Percentiles rank a stretch among this genome's conserved stretches.
Evolutionary conservation across 1,140 invertebrate genomes (phyloP).

Genomic region (Ostrea denselamellosa): DNA sequence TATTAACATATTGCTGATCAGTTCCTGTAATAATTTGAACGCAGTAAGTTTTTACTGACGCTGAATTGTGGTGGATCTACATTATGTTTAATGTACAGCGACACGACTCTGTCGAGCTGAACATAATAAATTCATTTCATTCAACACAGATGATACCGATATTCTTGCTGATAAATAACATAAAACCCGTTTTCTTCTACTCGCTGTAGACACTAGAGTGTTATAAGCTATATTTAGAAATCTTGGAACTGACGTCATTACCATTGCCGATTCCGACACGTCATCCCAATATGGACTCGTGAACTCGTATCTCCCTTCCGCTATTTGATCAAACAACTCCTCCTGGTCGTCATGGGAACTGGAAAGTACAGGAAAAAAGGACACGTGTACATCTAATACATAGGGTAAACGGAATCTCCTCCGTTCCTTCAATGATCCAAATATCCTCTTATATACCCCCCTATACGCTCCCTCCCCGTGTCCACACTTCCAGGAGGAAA

Average conservation of each 20-base stretch:
- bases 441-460: no score
- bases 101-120: no score
- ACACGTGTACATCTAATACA: not conserved
- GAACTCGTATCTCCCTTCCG: constrained; percentile 94
- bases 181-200: no score
- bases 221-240: not conserved
- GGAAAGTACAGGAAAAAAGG: constrained; percentile 41
- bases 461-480: no score
- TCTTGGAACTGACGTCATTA: constrained; percentile 25
- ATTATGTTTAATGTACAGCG: no score
- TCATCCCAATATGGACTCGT: constrained; percentile 95
- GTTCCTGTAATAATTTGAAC: constrained; percentile 65
- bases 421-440: no score
- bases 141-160: no score
- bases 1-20: constrained; percentile 93
- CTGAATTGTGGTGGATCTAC: no score
- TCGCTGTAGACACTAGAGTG: not conserved
- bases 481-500: no score
- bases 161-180: no score
- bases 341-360: constrained; percentile 86
- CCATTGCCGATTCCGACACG: constrained; percentile 85
- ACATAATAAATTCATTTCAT: no score
- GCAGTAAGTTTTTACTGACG: no score
- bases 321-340: constrained; percentile 93
- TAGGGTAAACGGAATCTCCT: not conserved